Evolutionary conservation across 1,140 invertebrate species (phyloP).

Genomic region (Globodera rostochiensis): DNA sequence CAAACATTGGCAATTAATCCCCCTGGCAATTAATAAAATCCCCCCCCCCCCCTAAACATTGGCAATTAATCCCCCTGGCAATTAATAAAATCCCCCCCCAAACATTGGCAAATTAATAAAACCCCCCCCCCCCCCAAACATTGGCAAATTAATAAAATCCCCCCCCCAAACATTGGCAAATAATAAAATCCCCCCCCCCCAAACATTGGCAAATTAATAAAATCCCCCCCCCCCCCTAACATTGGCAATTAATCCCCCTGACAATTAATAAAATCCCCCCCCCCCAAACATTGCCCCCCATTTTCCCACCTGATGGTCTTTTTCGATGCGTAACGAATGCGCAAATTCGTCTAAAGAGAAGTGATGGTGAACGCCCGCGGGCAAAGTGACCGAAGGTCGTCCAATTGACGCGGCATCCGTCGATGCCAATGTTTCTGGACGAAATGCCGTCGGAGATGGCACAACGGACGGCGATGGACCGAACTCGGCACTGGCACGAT

Average conservation of each 20-base stretch:
- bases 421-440: not conserved
- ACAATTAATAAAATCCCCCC: conserved; percentile 15
- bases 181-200: no score
- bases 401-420: not conserved
- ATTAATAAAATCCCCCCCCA: no score
- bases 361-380: not conserved
- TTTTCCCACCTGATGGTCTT: conserved; percentile 20
- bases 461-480: not conserved
- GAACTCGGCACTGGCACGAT: not conserved
- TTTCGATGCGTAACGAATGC: conserved; percentile 23
- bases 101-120: no score
- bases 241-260: conserved; percentile 33
- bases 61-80: no score
- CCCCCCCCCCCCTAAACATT: no score
- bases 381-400: not conserved
- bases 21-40: conserved; percentile 25
- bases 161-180: no score
- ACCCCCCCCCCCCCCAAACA: no score
- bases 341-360: conserved; percentile 16
- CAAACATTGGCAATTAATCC: conserved; percentile 32
- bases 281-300: conserved; percentile 8
- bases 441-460: not conserved
- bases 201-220: conserved; percentile 27
- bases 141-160: conserved; percentile 23
- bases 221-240: conserved; percentile 5